Conservation (phyloP, 2,888 invertebrate species). For the Drosophila borealis region DNA sequence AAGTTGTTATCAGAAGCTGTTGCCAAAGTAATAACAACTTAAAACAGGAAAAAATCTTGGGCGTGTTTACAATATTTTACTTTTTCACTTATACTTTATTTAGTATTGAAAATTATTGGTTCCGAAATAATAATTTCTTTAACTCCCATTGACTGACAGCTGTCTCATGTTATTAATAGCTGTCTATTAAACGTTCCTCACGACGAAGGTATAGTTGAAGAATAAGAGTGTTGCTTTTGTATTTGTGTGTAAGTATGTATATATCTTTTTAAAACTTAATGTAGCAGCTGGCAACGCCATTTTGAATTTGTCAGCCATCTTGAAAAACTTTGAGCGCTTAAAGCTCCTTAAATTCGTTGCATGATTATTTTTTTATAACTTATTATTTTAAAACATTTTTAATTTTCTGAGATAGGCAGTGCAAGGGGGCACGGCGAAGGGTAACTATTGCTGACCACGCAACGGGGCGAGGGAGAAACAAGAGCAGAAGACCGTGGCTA, state of each 20-base stretch:
- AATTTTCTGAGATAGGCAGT: constrained; percentile 20
- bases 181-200: constrained; percentile 7
- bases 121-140: no score
- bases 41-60: not conserved
- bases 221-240: not conserved
- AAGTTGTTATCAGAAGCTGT: no score
- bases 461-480: not conserved
- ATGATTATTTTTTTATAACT: constrained; percentile 14
- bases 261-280: constrained; percentile 1
- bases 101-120: no score
- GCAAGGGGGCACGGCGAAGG: constrained; percentile 5
- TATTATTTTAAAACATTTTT: constrained; percentile 27
- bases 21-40: not conserved
- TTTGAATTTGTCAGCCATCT: constrained; percentile 46
- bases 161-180: constrained; percentile 27
- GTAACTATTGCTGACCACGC: constrained; percentile 21
- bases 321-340: constrained; percentile 9
- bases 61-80: not conserved
- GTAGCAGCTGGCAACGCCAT: constrained; percentile 31
- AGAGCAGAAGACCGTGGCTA: constrained; percentile 21
- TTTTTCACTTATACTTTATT: not conserved
- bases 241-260: not conserved
- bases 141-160: constrained; percentile 9
- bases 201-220: not conserved
- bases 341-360: constrained; percentile 6